Percentiles rank a stretch among this genome's conserved stretches.
Conservation (phyloP, 2,113 vertebrate species). For the Microtus richardsoni region DNA sequence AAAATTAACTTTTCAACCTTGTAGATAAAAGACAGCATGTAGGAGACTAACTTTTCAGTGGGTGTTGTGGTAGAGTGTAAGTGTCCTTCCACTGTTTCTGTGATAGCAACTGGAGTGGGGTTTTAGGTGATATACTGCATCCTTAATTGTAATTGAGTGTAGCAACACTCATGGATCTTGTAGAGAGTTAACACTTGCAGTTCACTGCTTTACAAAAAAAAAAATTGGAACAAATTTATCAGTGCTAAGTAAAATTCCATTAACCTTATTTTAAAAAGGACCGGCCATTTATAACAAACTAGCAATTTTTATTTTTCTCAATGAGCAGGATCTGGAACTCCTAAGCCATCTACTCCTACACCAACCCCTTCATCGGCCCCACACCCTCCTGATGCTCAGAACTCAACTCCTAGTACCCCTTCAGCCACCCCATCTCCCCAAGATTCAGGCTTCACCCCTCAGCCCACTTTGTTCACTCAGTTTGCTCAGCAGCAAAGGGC, state of each 20-base stretch:
- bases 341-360: conserved; percentile 98
- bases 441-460: conserved; percentile 91
- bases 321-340: conserved; percentile 97
- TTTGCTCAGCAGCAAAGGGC: conserved; percentile 97
- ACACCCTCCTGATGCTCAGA: conserved; percentile 93
- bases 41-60: conserved; percentile 71
- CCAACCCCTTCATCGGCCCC: conserved; percentile 97
- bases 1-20: conserved; percentile 69
- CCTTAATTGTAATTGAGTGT: conserved; percentile 86
- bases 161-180: conserved; percentile 80
- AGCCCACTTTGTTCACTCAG: conserved; percentile 92
- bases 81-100: conserved; percentile 66
- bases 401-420: conserved; percentile 91
- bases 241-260: conserved; percentile 87
- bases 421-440: conserved; percentile 91
- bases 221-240: conserved; percentile 82
- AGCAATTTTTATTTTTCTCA: conserved; percentile 90
- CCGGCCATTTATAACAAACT: conserved; percentile 90
- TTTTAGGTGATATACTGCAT: conserved; percentile 86
- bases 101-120: conserved; percentile 71
- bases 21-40: conserved; percentile 69
- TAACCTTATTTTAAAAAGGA: conserved; percentile 87
- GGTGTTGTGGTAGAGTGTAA: conserved; percentile 68
- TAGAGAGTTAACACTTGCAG: conserved; percentile 85
- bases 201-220: conserved; percentile 75